A percentile compares a stretch with the other conserved stretches of the same genome.
These are phyloP conservation scores for Margaritifera margaritifera DNA, from an alignment of 2,888 invertebrate species.

Conservation along the genomic window DNA sequence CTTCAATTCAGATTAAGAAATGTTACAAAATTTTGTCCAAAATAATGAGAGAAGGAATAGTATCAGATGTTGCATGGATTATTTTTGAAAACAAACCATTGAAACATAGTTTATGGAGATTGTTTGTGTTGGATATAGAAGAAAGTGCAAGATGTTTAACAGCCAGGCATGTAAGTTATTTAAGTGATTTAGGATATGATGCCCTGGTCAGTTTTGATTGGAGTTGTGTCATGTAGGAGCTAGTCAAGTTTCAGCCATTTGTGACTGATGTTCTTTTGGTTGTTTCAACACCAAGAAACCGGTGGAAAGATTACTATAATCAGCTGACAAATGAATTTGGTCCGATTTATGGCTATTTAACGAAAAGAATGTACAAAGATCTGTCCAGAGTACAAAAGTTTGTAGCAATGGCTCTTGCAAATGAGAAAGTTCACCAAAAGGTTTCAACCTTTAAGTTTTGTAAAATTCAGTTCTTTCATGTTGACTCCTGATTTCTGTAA, in stretches of 20 bases:
- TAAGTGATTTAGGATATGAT: neutral
- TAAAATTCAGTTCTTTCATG: too few relatives aligned
- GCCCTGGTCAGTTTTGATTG: slow-evolving; percentile 2
- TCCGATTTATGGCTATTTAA: slow-evolving; percentile 1
- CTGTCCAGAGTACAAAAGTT: slow-evolving; percentile 1
- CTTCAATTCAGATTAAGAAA: too few relatives aligned
- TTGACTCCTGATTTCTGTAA: neutral
- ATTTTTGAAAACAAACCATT: too few relatives aligned
- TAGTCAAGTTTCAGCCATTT: slow-evolving; percentile 1
- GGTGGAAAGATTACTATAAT: slow-evolving; percentile 1
- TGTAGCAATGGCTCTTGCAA: slow-evolving; percentile 2
- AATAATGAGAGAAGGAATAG: too few relatives aligned
- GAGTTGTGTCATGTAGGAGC: neutral
- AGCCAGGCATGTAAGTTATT: neutral
- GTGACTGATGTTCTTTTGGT: slow-evolving; percentile 2
- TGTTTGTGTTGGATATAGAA: too few relatives aligned
- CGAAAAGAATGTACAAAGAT: slow-evolving; percentile 2
- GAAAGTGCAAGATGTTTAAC: too few relatives aligned
- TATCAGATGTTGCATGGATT: too few relatives aligned
- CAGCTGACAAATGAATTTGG: neutral
- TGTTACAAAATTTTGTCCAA: too few relatives aligned
- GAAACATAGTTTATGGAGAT: too few relatives aligned
- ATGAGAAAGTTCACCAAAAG: slow-evolving; percentile 9
- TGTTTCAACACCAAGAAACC: slow-evolving; percentile 1
- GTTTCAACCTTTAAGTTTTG: neutral